Conservation (phyloP, 2,888 invertebrate genomes). For the Drosophila merina region DNA sequence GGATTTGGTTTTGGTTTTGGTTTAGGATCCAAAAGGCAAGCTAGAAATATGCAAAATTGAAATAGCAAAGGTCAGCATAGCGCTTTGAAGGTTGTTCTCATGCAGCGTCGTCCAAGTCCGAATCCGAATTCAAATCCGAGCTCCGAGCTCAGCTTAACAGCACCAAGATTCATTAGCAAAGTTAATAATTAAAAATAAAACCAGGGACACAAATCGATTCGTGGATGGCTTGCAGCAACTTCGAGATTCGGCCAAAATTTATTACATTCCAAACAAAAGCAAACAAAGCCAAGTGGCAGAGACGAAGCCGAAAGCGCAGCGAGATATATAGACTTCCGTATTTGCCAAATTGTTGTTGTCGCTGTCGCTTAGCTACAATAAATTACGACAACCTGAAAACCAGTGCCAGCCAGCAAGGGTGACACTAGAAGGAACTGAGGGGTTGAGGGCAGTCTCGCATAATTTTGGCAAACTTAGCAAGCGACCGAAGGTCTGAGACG, state of each 20-base stretch:
- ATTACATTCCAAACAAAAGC: constrained; percentile 51
- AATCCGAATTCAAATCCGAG: constrained; percentile 40
- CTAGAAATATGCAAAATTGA: constrained; percentile 70
- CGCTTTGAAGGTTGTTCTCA: constrained; percentile 73
- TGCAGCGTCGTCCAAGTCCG: constrained; percentile 67
- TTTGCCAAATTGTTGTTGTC: constrained; percentile 59
- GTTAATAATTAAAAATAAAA: constrained; percentile 68
- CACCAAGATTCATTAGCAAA: constrained; percentile 49
- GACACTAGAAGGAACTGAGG: neutral
- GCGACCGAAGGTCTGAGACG: constrained; percentile 62
- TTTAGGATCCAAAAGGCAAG: constrained; percentile 28
- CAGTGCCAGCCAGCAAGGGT: constrained; percentile 3
- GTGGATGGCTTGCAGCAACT: constrained; percentile 54
- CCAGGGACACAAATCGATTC: constrained; percentile 57
- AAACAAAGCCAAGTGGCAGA: constrained; percentile 24
- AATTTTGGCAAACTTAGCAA: constrained; percentile 80
- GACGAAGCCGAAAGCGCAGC: constrained; percentile 44
- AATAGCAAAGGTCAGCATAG: constrained; percentile 72
- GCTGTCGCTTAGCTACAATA: constrained; percentile 55
- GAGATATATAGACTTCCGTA: constrained; percentile 69
- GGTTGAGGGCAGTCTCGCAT: constrained; percentile 71
- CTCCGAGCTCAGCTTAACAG: constrained; percentile 24
- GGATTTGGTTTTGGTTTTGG: constrained; percentile 40
- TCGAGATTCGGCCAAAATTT: constrained; percentile 47
- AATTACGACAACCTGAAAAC: constrained; percentile 72